phyloP scores from a whole-genome alignment of 2,113 vertebrate species.

The Suricata suricatta region DNA sequence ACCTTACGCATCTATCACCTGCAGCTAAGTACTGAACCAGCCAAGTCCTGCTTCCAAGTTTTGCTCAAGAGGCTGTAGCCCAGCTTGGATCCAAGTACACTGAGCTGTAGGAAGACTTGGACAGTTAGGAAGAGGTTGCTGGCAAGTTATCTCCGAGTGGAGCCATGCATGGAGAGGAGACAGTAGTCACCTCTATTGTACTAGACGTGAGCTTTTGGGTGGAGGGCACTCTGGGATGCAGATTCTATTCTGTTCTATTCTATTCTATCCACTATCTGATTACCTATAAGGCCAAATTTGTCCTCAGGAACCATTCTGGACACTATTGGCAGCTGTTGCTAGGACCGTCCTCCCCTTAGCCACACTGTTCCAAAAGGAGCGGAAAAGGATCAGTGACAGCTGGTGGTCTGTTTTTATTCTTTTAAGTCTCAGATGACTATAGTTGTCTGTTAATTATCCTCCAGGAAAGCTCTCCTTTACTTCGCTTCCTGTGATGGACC shows the following conservation, averaged over 20 bases:
- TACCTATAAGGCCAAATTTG: background rate
- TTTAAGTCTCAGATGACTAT: slow-evolving; percentile 44
- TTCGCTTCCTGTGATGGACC: slow-evolving; percentile 11
- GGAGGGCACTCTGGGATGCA: background rate
- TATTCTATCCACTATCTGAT: slow-evolving; percentile 23
- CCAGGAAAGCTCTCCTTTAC: slow-evolving; percentile 27
- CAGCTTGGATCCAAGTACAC: background rate
- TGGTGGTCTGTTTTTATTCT: slow-evolving; percentile 52
- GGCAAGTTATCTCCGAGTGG: background rate
- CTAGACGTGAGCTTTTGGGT: slow-evolving; percentile 12
- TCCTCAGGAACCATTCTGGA: slow-evolving; percentile 19
- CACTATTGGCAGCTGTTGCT: background rate
- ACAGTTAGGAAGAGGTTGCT: background rate
- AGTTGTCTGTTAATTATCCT: slow-evolving; percentile 50
- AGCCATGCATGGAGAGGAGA: background rate
- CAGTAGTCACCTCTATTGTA: background rate
- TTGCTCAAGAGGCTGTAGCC: background rate
- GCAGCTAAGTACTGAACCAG: background rate
- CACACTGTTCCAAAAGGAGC: background rate
- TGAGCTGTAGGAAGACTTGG: background rate
- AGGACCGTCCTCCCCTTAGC: background rate
- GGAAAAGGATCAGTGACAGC: slow-evolving; percentile 35
- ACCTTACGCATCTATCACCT: background rate
- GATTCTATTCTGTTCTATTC: background rate
- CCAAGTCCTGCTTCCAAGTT: background rate